Evolutionary conservation across 1,140 invertebrate species (phyloP).

Genomic region (Nilaparvata lugens): DNA sequence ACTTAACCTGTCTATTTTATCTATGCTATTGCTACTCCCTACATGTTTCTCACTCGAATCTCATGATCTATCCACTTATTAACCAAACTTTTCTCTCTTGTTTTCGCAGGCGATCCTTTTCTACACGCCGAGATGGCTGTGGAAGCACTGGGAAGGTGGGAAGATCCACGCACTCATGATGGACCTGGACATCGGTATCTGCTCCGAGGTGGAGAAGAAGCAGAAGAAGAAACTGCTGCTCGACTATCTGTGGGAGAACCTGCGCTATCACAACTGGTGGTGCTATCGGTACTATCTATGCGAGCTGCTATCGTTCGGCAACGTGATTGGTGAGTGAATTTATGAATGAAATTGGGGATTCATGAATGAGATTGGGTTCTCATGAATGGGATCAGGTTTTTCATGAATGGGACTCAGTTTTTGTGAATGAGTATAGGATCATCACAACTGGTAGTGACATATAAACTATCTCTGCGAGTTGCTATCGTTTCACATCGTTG

Average conservation of each 20-base stretch:
- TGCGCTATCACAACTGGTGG: conserved; percentile 92
- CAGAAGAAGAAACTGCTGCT: conserved; percentile 92
- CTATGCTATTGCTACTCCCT: too few relatives aligned
- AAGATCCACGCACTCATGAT: conserved; percentile 93
- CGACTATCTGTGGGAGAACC: conserved; percentile 88
- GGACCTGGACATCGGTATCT: conserved; percentile 86
- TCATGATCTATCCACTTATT: too few relatives aligned
- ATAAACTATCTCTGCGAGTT: too few relatives aligned
- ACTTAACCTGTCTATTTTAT: too few relatives aligned
- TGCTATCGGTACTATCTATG: conserved; percentile 91
- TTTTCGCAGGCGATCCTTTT: conserved; percentile 91
- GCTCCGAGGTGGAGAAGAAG: conserved; percentile 87
- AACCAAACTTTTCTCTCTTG: conserved; percentile 31
- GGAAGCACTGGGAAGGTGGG: conserved; percentile 94
- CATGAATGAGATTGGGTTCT: too few relatives aligned
- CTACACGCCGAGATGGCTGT: conserved; percentile 91
- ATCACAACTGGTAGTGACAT: too few relatives aligned
- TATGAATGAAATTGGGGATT: too few relatives aligned
- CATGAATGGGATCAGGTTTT: too few relatives aligned
- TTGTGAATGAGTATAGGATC: too few relatives aligned
- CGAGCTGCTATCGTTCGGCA: conserved; percentile 78
- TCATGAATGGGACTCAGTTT: too few relatives aligned
- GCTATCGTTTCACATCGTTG: too few relatives aligned
- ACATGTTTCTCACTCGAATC: too few relatives aligned
- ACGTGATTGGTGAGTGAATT: conserved; percentile 82